phyloP scores from a whole-genome alignment of 2,888 invertebrate species.

The Thecophora atra region DNA sequence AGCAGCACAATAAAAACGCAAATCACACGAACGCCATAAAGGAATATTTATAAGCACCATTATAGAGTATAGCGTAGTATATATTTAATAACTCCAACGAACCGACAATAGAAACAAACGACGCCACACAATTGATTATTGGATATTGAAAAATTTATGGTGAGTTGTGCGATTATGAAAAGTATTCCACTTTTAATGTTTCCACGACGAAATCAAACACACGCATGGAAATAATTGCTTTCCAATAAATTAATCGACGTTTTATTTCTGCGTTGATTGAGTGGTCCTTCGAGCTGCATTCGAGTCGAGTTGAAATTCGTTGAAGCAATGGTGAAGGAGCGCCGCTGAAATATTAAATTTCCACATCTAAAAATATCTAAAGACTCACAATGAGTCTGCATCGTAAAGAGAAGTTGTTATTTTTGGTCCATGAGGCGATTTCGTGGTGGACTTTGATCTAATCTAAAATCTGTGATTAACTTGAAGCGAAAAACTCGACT shows the following conservation, averaged over 20 bases:
- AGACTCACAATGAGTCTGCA: too few species aligned
- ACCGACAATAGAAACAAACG: slow-evolving; percentile 20
- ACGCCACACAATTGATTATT: slow-evolving; percentile 33
- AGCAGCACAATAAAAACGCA: too few species aligned
- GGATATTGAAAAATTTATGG: slow-evolving; percentile 40
- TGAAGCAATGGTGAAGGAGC: background rate
- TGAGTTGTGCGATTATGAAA: slow-evolving; percentile 22
- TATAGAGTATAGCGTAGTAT: background rate
- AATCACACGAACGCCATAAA: slow-evolving; percentile 19
- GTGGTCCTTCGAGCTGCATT: slow-evolving; percentile 9
- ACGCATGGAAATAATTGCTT: background rate
- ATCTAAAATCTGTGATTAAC: too few species aligned
- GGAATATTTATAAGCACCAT: slow-evolving; percentile 15
- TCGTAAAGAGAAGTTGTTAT: too few species aligned
- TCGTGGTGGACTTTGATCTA: too few species aligned
- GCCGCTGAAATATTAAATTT: too few species aligned
- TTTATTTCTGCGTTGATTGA: background rate
- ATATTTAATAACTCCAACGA: slow-evolving; percentile 20
- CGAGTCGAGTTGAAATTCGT: background rate
- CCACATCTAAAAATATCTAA: too few species aligned
- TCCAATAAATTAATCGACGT: background rate
- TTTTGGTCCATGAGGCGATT: too few species aligned
- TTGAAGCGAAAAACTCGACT: too few species aligned
- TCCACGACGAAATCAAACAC: background rate
- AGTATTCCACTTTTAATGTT: slow-evolving; percentile 1